Base-by-base conservation (phyloP, 2,888 invertebrate species). In the Trichopria drosophilae region DNA sequence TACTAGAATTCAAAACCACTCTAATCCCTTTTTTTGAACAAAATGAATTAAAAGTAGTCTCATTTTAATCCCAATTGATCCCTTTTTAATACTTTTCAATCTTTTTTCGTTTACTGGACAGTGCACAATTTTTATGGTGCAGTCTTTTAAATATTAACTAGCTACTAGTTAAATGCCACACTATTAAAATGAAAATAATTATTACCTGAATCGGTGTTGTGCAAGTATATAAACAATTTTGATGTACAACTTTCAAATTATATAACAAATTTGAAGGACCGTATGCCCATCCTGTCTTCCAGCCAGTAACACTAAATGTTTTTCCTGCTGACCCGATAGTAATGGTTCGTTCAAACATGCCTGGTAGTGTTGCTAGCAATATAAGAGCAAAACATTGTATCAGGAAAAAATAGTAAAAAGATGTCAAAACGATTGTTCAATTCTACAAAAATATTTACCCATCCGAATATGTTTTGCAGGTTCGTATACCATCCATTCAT, bases 251-350 rank as follows among this genome's bases (percentile, higher is more conserved):
- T 71, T 90, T 87, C 48, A 95, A 75, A 71, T 94, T 91, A 29
- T 78, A 74, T 69, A 98, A 84, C 7, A 99, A 80, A 51, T 84
- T 75, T 0, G 84, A 82, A 0, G 97, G 96, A 0, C 90, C 97
- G 73, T 96, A 91, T 1, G 92, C 92, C 98, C 98, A 99, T 42
- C 98, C 98, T 3, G 86, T 84, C 81, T 90, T 96, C 95, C 95
- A 95, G 3, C 98, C 98, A 1, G 98, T 99, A 10, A 94, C 93
- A 44, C 94, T 94, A 79, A 98, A 97, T 1, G 95, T 93, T 81
- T 98, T 99, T 1, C 98, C 98, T 0, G 96, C 98, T 16, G 96
- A 97, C 0, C 98, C 96, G 57, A 99, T 85, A 0, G 98, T 97
- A 24, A 99, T 85, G 0, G 98, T 98, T 18, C 97, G 82, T 58